These are phyloP conservation scores for Zenarchopterus dispar DNA, from an alignment of 2,797 vertebrate species.

Conservation along the genomic window DNA sequence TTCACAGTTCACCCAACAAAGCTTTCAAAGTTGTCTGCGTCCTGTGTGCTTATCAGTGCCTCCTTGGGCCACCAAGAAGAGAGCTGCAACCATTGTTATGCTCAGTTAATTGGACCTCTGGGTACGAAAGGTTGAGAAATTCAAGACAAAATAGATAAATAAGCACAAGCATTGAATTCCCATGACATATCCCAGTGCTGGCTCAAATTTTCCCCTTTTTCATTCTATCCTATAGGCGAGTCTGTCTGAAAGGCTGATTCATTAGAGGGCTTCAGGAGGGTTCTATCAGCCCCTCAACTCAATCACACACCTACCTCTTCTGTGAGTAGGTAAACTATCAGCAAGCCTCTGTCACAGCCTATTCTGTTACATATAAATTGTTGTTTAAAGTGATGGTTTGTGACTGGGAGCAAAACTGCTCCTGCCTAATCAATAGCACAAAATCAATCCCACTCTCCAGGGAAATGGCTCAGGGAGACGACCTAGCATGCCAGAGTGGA, in stretches of 20 bases:
- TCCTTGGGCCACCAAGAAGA: conserved; percentile 56
- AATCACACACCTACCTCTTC: conserved; percentile 67
- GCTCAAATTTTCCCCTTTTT: conserved; percentile 61
- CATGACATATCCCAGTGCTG: conserved; percentile 31
- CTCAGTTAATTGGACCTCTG: conserved; percentile 80
- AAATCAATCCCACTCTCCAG: conserved; percentile 71
- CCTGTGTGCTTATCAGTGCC: conserved; percentile 64
- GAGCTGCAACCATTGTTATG: conserved; percentile 70
- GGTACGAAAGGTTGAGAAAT: conserved; percentile 75
- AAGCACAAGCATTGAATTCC: conserved; percentile 70
- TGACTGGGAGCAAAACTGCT: conserved; percentile 75
- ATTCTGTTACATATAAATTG: conserved; percentile 73
- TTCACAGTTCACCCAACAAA: conserved; percentile 63
- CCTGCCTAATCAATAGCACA: conserved; percentile 76
- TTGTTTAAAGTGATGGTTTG: conserved; percentile 80
- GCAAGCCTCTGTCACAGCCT: conserved; percentile 64
- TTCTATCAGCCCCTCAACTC: conserved; percentile 63
- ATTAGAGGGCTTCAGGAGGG: conserved; percentile 70
- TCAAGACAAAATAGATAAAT: conserved; percentile 77
- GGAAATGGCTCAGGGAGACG: conserved; percentile 63
- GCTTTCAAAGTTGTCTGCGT: conserved; percentile 64
- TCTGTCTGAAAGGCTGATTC: conserved; percentile 70
- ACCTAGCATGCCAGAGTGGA: conserved; percentile 55
- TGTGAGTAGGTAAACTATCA: conserved; percentile 69
- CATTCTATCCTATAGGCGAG: conserved; percentile 50